Conservation (phyloP, 53 echinoderm and acorn worm genomes). For the Zoroaster sp. region DNA sequence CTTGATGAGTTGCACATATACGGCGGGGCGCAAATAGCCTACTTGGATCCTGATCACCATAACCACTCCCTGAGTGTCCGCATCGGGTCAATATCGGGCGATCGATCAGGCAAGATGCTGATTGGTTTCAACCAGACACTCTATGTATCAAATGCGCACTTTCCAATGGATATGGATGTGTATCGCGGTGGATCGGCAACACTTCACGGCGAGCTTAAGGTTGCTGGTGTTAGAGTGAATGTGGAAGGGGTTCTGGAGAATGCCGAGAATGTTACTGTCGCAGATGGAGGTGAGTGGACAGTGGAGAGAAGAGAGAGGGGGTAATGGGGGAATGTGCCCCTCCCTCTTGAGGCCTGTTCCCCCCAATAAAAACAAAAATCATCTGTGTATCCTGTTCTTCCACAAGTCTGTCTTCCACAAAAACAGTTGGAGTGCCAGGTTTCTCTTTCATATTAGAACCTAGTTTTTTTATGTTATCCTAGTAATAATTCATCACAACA, state of each 20-base stretch:
- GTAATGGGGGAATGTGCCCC: too few species aligned
- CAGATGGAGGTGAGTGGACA: constrained; percentile 76
- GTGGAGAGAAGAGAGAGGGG: too few species aligned
- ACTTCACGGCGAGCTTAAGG: constrained; percentile 80
- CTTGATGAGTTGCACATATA: constrained; percentile 89
- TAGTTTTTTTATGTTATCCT: too few species aligned
- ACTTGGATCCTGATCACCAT: constrained; percentile 65
- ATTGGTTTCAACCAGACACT: constrained; percentile 85
- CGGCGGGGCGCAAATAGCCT: constrained; percentile 81
- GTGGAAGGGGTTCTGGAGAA: constrained; percentile 83
- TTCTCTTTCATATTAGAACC: too few species aligned
- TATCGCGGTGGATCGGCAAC: constrained; percentile 83
- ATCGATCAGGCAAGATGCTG: constrained; percentile 76
- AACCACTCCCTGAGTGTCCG: constrained; percentile 47
- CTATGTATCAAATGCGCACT: constrained; percentile 65
- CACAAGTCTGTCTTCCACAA: too few species aligned
- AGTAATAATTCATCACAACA: too few species aligned
- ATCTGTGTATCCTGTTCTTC: too few species aligned
- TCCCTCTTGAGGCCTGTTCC: too few species aligned
- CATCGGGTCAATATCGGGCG: constrained; percentile 77
- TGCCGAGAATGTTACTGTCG: constrained; percentile 80
- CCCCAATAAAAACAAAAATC: too few species aligned
- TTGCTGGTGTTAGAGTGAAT: constrained; percentile 79
- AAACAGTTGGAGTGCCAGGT: too few species aligned
- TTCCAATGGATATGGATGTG: constrained; percentile 78